phyloP scores from a whole-genome alignment of 2,888 invertebrate species.

The Arenicola marina region DNA sequence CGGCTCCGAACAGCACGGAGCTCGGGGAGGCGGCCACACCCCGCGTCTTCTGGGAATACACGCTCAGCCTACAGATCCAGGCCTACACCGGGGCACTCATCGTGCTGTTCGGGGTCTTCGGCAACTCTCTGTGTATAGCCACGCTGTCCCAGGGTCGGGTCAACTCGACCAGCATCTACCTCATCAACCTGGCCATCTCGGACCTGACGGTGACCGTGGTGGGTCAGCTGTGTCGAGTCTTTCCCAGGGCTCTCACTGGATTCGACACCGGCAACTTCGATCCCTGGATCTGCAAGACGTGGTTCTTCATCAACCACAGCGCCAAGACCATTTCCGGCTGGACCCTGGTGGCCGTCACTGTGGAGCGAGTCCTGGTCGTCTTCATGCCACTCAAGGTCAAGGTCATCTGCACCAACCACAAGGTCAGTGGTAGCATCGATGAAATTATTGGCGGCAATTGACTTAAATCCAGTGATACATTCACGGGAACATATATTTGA shows the following conservation, averaged over 20 bases:
- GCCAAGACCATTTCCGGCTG: constrained; percentile 18
- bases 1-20: too few relatives aligned
- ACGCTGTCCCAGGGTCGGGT: background rate
- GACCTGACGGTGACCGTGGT: constrained; percentile 11
- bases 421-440: too few relatives aligned
- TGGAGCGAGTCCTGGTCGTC: too few relatives aligned
- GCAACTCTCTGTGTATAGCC: constrained; percentile 9
- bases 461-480: too few relatives aligned
- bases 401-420: constrained; percentile 7
- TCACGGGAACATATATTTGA: too few relatives aligned
- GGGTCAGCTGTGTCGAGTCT: constrained; percentile 12
- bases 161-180: constrained; percentile 11
- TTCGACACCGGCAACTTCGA: constrained; percentile 5
- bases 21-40: background rate
- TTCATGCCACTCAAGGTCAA: constrained; percentile 12
- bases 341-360: too few relatives aligned
- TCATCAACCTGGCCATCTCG: constrained; percentile 12
- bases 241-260: constrained; percentile 10
- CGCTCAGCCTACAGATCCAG: constrained; percentile 8
- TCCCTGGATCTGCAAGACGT: constrained; percentile 10
- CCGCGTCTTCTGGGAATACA: constrained; percentile 14
- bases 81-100: constrained; percentile 13
- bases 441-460: too few relatives aligned
- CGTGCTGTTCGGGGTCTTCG: constrained; percentile 9
- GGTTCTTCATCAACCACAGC: constrained; percentile 19